These are phyloP conservation scores for Microplitis manilae DNA, from an alignment of 2,888 invertebrate genomes.

Conservation along the genomic window DNA sequence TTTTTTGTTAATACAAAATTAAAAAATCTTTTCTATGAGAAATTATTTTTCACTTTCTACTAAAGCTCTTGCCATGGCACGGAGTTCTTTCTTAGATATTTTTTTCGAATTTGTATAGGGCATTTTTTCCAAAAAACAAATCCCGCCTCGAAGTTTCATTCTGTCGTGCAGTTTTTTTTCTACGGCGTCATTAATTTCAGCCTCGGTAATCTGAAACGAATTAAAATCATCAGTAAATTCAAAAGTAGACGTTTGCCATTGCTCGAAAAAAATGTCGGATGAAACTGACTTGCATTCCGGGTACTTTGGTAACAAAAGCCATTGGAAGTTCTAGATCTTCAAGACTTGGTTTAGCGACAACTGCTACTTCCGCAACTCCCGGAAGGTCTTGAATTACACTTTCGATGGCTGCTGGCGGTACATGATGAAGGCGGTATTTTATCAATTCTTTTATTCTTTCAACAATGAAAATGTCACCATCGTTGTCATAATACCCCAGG, in stretches of 20 bases:
- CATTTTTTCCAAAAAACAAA: constrained; percentile 58
- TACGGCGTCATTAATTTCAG: constrained; percentile 58
- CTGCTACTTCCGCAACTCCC: constrained; percentile 61
- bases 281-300: constrained; percentile 17
- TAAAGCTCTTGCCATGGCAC: constrained; percentile 50
- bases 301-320: constrained; percentile 58
- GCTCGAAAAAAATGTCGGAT: neutral
- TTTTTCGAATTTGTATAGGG: constrained; percentile 58
- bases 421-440: constrained; percentile 62
- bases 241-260: neutral
- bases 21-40: neutral
- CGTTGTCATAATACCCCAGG: constrained; percentile 60
- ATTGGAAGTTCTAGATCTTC: constrained; percentile 61
- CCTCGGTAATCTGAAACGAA: constrained; percentile 56
- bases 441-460: constrained; percentile 65
- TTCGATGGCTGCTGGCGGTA: constrained; percentile 64
- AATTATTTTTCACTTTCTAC: neutral
- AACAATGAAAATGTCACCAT: constrained; percentile 60
- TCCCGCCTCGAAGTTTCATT: constrained; percentile 59
- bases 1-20: too few relatives aligned
- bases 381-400: constrained; percentile 56
- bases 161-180: constrained; percentile 52
- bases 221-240: neutral
- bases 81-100: constrained; percentile 53
- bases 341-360: constrained; percentile 59